Conservation (phyloP, 2,888 invertebrate genomes). For the Phasia obesa region DNA sequence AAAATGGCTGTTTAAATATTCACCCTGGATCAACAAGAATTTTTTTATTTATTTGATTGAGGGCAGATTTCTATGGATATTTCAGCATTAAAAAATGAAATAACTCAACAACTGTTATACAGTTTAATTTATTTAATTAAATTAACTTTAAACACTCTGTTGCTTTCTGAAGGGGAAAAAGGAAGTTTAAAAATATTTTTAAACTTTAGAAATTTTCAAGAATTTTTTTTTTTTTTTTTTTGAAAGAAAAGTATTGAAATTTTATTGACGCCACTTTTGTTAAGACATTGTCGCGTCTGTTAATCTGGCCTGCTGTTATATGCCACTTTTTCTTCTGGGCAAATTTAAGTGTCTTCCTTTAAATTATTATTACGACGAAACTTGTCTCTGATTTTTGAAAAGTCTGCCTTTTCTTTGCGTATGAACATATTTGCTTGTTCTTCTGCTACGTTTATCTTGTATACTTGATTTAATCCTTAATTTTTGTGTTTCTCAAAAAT, state of each 20-base stretch:
- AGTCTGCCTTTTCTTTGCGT: conserved; percentile 37
- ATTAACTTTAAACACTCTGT: conserved; percentile 44
- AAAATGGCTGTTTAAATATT: conserved; percentile 82
- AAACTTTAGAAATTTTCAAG: conserved; percentile 9
- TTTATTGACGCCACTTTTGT: conserved; percentile 65
- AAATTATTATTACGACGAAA: conserved; percentile 29
- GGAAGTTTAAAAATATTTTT: conserved; percentile 6
- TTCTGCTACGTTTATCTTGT: conserved; percentile 70
- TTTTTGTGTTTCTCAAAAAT: conserved; percentile 49
- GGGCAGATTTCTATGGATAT: conserved; percentile 49
- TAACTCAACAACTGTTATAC: conserved; percentile 29
- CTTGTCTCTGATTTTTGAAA: conserved; percentile 46
- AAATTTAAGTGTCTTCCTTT: conserved; percentile 14
- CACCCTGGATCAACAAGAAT: conserved; percentile 65
- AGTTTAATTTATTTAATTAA: conserved; percentile 61
- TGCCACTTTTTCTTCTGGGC: background rate
- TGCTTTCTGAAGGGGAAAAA: conserved; percentile 23
- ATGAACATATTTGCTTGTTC: conserved; percentile 57
- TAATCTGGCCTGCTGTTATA: conserved; percentile 62
- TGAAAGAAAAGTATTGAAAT: conserved; percentile 11
- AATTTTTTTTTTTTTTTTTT: too few relatives aligned
- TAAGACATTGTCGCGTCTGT: conserved; percentile 61
- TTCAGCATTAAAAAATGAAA: background rate
- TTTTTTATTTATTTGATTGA: conserved; percentile 39
- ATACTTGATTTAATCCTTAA: conserved; percentile 69